Evolutionary conservation across 2,797 vertebrate genomes (phyloP), one percentile per base, ranked within the genome.

Genomic region (Amphiprion clarkii): DNA sequence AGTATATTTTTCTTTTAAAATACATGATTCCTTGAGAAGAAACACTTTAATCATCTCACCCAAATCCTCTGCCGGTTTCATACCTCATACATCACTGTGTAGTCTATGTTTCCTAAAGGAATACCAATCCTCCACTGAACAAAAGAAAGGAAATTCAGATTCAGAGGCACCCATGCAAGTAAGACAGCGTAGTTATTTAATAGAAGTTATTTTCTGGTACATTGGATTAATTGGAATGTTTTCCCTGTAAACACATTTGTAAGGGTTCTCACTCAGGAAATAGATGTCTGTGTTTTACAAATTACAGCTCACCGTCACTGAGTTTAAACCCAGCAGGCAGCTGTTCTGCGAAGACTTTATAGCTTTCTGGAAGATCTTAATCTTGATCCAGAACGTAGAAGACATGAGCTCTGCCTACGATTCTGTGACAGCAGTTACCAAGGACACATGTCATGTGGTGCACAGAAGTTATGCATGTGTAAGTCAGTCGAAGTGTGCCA

Each of bases 151-250:
- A n/a, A 57, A 83, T 73, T 84, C 60, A 75, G 13, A 71, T 61
- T 68, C 68, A 23, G 42, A 29, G 40, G 65, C 74, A 76, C 21
- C 71, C 71, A 83, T 76, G 79, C 70, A 83, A 61, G 69, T 65
- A 68, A 78, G 69, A 75, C 60, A 42, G 54, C 79, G 72, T 59
- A 77, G 40, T 66, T 82, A 74, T 69, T 81, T 79, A 81, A 83
- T 73, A 78, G 29, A 83, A 81, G 68, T 78, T 68, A 81, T 90
- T 89, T 87, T 87, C 86, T 78, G 78, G 67, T 85, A 87, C 83
- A 84, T 60, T 80, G 76, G 67, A 85, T 73, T 82, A 86, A 87
- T 88, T 92, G 78, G 79, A 81, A 71, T 76, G 78, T 66, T 69
- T 83, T 74, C 60, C 60, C 58, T 82, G 72, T 82, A 85, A 86